Conservation (phyloP, 37 sponge, comb jelly and placozoan genomes). For the Chondrilla cf. caribensis region DNA sequence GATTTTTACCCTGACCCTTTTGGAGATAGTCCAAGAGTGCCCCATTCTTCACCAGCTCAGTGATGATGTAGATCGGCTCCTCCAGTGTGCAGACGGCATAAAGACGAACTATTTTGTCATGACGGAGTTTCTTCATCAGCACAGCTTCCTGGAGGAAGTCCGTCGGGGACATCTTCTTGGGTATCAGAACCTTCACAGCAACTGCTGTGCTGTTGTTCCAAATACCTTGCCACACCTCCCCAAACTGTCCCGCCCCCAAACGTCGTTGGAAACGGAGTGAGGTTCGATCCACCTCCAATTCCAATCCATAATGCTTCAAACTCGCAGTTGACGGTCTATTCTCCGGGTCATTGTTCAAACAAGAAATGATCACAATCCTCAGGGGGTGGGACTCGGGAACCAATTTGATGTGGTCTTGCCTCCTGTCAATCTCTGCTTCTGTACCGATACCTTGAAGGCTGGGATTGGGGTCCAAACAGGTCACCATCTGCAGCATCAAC, state of each 20-base stretch:
- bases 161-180: slow-evolving; percentile 71
- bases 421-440: too few relatives aligned
- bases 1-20: slow-evolving; percentile 74
- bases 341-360: too few relatives aligned
- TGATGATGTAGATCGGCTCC: slow-evolving; percentile 97
- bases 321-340: too few relatives aligned
- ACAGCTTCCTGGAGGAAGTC: slow-evolving; percentile 84
- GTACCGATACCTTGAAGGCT: too few relatives aligned
- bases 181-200: slow-evolving; percentile 85
- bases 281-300: slow-evolving; percentile 53
- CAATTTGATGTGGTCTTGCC: too few relatives aligned
- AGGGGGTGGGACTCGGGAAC: too few relatives aligned
- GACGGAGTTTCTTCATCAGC: slow-evolving; percentile 93
- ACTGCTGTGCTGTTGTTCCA: slow-evolving; percentile 90
- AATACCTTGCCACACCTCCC: slow-evolving; percentile 70
- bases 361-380: too few relatives aligned
- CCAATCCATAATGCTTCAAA: too few relatives aligned
- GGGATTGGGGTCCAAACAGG: too few relatives aligned
- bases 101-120: slow-evolving; percentile 87
- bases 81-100: slow-evolving; percentile 95
- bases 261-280: slow-evolving; percentile 64
- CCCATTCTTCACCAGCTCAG: slow-evolving; percentile 95
- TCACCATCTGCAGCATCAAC: too few relatives aligned
- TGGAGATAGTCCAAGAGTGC: slow-evolving; percentile 89
- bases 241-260: slow-evolving; percentile 97